Conservation (phyloP, 2,888 invertebrate species). For the Spodoptera littoralis region DNA sequence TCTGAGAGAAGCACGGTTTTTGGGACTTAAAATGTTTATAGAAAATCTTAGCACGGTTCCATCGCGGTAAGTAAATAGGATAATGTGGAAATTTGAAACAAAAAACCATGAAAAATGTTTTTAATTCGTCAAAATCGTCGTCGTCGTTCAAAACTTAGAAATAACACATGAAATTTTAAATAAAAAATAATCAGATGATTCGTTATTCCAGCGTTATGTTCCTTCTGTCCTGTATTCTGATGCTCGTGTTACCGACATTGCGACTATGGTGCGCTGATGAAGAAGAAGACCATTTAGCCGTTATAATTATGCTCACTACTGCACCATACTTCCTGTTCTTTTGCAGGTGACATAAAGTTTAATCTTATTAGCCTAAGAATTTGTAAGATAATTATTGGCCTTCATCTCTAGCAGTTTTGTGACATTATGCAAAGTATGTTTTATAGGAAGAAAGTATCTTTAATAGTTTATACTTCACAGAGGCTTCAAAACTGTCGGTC, state of each 20-base stretch:
- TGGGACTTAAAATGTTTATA: conserved; percentile 97
- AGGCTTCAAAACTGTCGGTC: conserved; percentile 99
- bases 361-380: too few relatives aligned
- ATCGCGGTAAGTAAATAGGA: conserved; percentile 70
- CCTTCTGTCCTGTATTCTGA: conserved; percentile 96
- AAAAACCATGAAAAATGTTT: too few relatives aligned
- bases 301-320: conserved; percentile 98
- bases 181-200: neutral
- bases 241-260: conserved; percentile 95
- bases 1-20: conserved; percentile 95
- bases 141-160: too few relatives aligned
- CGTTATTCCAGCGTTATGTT: conserved; percentile 93
- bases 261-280: conserved; percentile 95
- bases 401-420: too few relatives aligned
- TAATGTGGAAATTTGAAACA: too few relatives aligned
- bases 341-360: conserved; percentile 91
- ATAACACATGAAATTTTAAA: too few relatives aligned
- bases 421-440: too few relatives aligned
- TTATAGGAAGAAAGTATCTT: too few relatives aligned
- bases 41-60: conserved; percentile 95
- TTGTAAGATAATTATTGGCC: too few relatives aligned
- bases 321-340: conserved; percentile 99
- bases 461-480: conserved; percentile 80
- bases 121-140: too few relatives aligned
- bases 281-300: conserved; percentile 96